These are phyloP conservation scores for Operophtera brumata DNA, from an alignment of 2,888 invertebrate genomes.

Conservation along the genomic window DNA sequence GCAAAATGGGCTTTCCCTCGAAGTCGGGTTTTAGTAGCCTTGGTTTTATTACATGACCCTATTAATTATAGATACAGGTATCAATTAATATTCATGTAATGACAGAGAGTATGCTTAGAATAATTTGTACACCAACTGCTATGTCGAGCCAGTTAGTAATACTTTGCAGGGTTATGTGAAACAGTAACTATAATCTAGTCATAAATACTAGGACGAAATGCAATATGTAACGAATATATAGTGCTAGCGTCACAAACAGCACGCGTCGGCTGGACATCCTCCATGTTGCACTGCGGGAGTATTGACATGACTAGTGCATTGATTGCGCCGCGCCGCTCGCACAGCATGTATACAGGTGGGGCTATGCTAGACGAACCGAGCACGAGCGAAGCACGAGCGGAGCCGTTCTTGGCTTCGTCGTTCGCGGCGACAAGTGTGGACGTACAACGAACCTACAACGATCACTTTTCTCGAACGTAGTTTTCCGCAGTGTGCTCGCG, in stretches of 20 bases:
- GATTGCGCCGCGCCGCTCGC: no score
- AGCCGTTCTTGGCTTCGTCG: no score
- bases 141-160: neutral
- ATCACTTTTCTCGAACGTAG: no score
- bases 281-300: no score
- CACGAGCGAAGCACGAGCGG: no score
- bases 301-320: no score
- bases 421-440: no score
- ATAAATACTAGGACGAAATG: neutral
- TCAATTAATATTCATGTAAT: neutral
- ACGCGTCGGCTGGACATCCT: neutral
- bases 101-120: neutral
- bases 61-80: neutral
- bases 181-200: neutral
- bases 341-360: no score
- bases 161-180: neutral
- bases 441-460: no score
- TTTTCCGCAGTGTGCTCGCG: no score
- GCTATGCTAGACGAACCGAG: no score
- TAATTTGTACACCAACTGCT: neutral
- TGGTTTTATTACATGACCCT: neutral
- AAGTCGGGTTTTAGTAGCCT: slow-evolving; percentile 8
- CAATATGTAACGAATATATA: neutral
- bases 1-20: neutral
- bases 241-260: neutral